Evolutionary conservation across 1,140 invertebrate genomes (phyloP).

Genomic region (Armadillidium nasatum): DNA sequence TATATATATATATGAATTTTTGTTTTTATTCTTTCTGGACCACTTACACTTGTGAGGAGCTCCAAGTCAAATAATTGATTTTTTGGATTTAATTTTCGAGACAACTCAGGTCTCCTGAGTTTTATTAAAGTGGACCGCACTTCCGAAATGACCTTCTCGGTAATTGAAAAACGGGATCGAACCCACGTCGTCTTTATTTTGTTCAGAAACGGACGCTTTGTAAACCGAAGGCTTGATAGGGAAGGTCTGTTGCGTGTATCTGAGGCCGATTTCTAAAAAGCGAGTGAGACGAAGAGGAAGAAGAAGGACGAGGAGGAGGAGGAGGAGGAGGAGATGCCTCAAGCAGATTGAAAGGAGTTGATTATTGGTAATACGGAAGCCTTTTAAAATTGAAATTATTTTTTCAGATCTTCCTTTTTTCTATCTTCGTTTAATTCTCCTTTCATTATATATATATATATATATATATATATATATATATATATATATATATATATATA

Average conservation of each 20-base stretch:
- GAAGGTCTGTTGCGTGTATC: background rate
- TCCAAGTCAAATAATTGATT: constrained; percentile 5
- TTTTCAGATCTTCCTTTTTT: background rate
- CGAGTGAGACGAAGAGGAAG: too few relatives aligned
- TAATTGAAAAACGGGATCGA: background rate
- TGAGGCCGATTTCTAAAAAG: background rate
- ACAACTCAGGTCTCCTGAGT: constrained; percentile 1
- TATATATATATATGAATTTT: background rate
- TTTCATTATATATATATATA: background rate
- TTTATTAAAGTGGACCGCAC: constrained; percentile 6
- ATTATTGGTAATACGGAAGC: constrained; percentile 4
- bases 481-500: background rate
- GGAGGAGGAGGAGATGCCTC: background rate
- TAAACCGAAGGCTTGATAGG: background rate
- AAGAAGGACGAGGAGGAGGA: too few relatives aligned
- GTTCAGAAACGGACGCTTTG: background rate
- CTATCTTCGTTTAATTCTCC: background rate
- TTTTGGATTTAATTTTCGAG: constrained; percentile 11
- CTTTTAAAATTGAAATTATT: constrained; percentile 12
- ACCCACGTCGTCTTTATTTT: too few relatives aligned
- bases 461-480: background rate
- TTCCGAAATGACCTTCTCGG: constrained; percentile 4
- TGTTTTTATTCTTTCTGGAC: background rate
- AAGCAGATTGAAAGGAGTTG: background rate
- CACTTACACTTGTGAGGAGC: background rate